Evolutionary conservation across 2,797 vertebrate genomes (phyloP).

Genomic region (Onychomys arenicola): DNA sequence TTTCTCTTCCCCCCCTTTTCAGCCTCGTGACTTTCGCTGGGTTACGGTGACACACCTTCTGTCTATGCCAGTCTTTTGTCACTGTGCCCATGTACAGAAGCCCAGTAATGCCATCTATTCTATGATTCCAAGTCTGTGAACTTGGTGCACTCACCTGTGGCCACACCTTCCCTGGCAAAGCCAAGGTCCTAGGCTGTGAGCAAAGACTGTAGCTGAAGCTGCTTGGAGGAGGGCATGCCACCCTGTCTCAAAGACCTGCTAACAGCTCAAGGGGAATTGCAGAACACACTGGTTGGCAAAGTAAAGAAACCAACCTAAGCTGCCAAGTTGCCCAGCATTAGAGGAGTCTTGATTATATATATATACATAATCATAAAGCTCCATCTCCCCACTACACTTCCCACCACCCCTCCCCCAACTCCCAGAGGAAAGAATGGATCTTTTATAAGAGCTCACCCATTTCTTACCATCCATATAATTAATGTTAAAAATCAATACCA

Average conservation of each 20-base stretch:
- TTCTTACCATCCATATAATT: conserved; percentile 62
- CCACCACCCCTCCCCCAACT: not conserved
- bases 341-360: not conserved
- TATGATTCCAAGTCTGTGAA: conserved; percentile 38
- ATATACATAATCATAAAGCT: not conserved
- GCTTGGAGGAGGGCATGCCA: conserved; percentile 27
- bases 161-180: conserved; percentile 61
- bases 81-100: not conserved
- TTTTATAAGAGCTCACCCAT: conserved; percentile 1
- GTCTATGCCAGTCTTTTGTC: not conserved
- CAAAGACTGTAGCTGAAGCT: not conserved
- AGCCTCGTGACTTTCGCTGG: not conserved
- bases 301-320: conserved; percentile 31
- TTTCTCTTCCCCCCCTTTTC: not conserved
- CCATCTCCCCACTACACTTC: not conserved
- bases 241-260: conserved; percentile 66
- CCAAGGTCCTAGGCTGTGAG: not conserved
- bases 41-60: not conserved
- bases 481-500: conserved; percentile 68
- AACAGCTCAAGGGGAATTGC: conserved; percentile 62
- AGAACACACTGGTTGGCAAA: conserved; percentile 69
- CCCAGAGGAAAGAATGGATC: not conserved
- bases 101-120: not conserved
- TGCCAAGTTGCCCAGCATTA: conserved; percentile 60
- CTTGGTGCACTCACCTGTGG: conserved; percentile 41